Evolutionary conservation across 2,888 invertebrate genomes (phyloP).

Genomic region (Nephrotoma guestfalica): DNA sequence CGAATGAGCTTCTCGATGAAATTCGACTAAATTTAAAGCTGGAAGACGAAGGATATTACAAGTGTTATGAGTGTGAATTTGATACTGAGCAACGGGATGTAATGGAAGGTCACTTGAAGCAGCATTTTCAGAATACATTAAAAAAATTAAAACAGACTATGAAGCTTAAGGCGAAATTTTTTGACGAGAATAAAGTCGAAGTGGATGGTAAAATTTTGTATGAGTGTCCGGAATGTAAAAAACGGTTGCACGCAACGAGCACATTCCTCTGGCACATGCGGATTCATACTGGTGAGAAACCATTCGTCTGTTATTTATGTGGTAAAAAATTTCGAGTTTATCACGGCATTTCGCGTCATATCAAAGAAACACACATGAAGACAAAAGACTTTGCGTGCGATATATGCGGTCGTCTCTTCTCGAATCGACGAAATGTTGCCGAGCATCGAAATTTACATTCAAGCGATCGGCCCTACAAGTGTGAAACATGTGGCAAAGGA

Average conservation of each 20-base stretch:
- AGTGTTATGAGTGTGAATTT: not conserved
- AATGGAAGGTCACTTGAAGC: not conserved
- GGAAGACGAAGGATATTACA: not conserved
- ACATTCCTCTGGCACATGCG: constrained; percentile 44
- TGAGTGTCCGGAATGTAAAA: constrained; percentile 41
- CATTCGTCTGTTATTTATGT: constrained; percentile 41
- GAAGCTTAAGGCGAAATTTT: constrained; percentile 20
- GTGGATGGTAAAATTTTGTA: constrained; percentile 40
- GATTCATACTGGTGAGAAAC: constrained; percentile 36
- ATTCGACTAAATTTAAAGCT: not conserved
- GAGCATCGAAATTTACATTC: constrained; percentile 45
- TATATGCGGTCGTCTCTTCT: constrained; percentile 41
- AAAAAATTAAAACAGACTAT: not conserved
- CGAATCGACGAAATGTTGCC: constrained; percentile 43
- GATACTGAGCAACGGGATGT: not conserved
- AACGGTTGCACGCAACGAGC: constrained; percentile 43
- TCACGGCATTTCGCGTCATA: constrained; percentile 44
- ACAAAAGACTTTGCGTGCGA: constrained; percentile 43
- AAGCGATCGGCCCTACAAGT: constrained; percentile 41
- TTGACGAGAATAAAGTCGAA: constrained; percentile 22
- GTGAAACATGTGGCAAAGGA: constrained; percentile 43
- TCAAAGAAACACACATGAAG: constrained; percentile 46
- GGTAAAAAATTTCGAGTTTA: constrained; percentile 52
- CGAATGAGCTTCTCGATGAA: not conserved
- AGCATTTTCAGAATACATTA: not conserved